phyloP scores from a whole-genome alignment of 2,888 invertebrate species.

The Elegia similella region DNA sequence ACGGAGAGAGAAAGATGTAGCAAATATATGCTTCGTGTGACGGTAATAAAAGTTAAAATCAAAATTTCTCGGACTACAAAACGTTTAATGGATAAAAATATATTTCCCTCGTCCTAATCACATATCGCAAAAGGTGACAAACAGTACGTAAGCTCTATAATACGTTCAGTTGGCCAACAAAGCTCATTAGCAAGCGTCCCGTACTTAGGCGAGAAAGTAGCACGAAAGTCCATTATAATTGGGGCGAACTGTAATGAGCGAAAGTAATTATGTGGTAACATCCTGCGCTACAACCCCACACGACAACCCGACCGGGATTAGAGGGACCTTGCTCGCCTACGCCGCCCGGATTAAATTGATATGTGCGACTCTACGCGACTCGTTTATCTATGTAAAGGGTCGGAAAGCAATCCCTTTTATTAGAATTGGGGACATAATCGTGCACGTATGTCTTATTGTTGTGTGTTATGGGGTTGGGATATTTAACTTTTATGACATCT shows the following conservation, averaged over 20 bases:
- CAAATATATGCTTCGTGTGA: no score
- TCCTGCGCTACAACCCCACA: conserved; percentile 56
- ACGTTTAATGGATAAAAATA: no score
- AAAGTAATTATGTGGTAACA: conserved; percentile 75
- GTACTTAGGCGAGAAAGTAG: conserved; percentile 29
- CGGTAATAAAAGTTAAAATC: no score
- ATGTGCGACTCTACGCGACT: conserved; percentile 68
- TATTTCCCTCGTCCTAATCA: no score
- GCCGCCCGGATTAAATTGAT: conserved; percentile 73
- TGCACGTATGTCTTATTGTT: conserved; percentile 66
- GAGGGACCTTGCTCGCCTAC: conserved; percentile 63
- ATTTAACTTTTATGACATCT: conserved; percentile 40
- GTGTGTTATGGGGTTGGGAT: conserved; percentile 42
- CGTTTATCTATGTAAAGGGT: conserved; percentile 74
- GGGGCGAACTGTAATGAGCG: conserved; percentile 52
- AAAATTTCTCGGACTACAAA: no score
- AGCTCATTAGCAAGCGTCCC: conserved; percentile 27
- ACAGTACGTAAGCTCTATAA: conserved; percentile 17
- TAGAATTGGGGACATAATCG: conserved; percentile 68
- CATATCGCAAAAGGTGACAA: not conserved
- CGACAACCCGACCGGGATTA: conserved; percentile 67
- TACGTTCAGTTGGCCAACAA: conserved; percentile 20
- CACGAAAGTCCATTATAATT: conserved; percentile 41
- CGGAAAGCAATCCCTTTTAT: conserved; percentile 71
- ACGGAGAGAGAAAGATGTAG: no score